A percentile compares a stretch with the other conserved stretches of the same genome.
These are phyloP conservation scores for Momotus momota DNA, from an alignment of 2,797 vertebrate genomes.

Conservation along the genomic window DNA sequence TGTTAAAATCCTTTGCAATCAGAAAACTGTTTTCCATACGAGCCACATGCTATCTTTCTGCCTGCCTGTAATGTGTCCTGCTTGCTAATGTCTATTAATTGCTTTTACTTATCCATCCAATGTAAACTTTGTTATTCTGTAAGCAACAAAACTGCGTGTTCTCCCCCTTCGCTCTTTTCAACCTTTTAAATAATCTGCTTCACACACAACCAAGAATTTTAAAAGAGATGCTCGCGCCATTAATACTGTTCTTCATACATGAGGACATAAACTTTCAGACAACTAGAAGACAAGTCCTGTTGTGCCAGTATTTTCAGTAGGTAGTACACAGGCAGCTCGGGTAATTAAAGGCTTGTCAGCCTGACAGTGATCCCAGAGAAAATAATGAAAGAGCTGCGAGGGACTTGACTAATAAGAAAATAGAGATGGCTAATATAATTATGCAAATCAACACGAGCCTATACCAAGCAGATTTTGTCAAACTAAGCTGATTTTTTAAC, in stretches of 20 bases:
- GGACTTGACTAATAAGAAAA: conserved; percentile 62
- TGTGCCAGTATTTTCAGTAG: background rate
- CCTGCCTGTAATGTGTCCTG: background rate
- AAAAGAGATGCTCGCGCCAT: background rate
- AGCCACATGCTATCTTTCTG: background rate
- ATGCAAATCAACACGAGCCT: background rate
- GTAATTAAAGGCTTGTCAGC: conserved; percentile 34
- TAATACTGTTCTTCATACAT: background rate
- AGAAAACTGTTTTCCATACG: conserved; percentile 24
- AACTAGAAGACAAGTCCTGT: background rate
- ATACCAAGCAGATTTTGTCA: conserved; percentile 36
- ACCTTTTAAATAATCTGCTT: background rate
- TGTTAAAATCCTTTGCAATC: conserved; percentile 22
- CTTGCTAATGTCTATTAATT: background rate
- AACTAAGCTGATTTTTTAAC: conserved; percentile 57
- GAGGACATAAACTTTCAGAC: background rate
- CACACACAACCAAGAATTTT: background rate
- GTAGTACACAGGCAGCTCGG: background rate
- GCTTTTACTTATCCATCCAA: background rate
- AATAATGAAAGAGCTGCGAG: conserved; percentile 48
- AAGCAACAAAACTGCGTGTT: background rate
- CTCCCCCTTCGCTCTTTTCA: background rate
- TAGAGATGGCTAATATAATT: conserved; percentile 57
- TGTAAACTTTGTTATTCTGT: background rate
- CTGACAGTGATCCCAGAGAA: conserved; percentile 28